Conservation (phyloP, 2,797 vertebrate genomes). For the Selene dorsalis region DNA sequence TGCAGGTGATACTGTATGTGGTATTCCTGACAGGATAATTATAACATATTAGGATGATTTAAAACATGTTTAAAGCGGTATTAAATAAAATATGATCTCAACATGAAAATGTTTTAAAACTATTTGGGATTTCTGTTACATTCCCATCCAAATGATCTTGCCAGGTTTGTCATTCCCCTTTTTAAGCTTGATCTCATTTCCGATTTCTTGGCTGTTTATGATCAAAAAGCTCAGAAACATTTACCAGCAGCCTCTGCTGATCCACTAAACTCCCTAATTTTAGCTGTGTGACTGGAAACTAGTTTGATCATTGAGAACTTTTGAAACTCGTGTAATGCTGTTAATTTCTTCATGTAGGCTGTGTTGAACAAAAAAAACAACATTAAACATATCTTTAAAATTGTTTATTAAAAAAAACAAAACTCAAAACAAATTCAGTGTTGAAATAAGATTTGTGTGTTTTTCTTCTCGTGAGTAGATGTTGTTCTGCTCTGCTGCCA, state of each 20-base stretch:
- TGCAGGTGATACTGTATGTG: too few relatives aligned
- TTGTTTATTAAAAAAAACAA: constrained; percentile 16
- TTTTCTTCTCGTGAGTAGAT: neutral
- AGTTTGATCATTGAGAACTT: neutral
- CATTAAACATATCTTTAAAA: neutral
- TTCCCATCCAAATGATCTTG: neutral
- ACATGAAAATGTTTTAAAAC: neutral
- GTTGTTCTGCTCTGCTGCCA: constrained; percentile 14
- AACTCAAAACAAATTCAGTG: neutral
- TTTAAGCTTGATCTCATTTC: neutral
- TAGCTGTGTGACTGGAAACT: neutral
- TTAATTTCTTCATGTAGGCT: constrained; percentile 1
- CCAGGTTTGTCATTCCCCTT: neutral
- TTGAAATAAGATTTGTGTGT: neutral
- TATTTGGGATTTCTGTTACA: neutral
- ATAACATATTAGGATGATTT: too few relatives aligned
- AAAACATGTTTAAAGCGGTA: too few relatives aligned
- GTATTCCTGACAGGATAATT: too few relatives aligned
- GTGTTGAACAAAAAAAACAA: neutral
- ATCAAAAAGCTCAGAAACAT: constrained; percentile 4
- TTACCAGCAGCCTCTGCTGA: neutral
- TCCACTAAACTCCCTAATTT: neutral
- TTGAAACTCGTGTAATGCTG: neutral
- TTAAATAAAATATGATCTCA: neutral
- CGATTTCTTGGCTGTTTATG: neutral